A percentile compares a stretch with the other conserved stretches of the same genome.
Evolutionary conservation across 2,113 vertebrate genomes (phyloP).

Genomic region (Neofelis nebulosa): DNA sequence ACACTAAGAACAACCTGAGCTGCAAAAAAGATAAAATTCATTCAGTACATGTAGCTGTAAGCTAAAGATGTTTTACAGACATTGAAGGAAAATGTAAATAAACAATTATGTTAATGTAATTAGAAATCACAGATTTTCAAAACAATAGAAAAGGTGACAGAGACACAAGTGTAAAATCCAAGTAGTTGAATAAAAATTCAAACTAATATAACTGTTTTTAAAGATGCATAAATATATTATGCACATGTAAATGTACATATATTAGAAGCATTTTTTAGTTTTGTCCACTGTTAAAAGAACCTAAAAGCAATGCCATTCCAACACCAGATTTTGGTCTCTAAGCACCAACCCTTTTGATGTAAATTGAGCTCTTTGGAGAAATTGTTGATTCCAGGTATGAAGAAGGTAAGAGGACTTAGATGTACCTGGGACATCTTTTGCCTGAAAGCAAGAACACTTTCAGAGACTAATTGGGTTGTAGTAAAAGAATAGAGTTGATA

Average conservation of each 20-base stretch:
- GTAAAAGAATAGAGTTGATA: not conserved
- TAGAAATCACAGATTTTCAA: not conserved
- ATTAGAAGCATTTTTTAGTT: not conserved
- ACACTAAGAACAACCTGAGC: not conserved
- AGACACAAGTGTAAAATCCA: not conserved
- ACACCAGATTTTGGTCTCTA: not conserved
- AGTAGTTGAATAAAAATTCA: not conserved
- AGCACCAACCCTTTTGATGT: not conserved
- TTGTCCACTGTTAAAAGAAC: not conserved
- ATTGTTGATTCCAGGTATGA: not conserved
- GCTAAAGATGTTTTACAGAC: not conserved
- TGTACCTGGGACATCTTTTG: not conserved
- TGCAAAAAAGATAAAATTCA: not conserved
- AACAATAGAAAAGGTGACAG: not conserved
- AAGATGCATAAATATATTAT: not conserved
- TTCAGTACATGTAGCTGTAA: not conserved
- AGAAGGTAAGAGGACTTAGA: not conserved
- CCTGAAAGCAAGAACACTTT: not conserved
- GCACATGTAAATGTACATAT: not conserved
- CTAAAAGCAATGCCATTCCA: not conserved
- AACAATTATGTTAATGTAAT: not conserved
- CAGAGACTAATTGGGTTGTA: not conserved
- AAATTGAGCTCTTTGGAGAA: not conserved
- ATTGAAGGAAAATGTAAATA: not conserved
- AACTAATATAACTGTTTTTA: not conserved